phyloP scores from a whole-genome alignment of 2,113 vertebrate genomes.

The Anhinga rufa region DNA sequence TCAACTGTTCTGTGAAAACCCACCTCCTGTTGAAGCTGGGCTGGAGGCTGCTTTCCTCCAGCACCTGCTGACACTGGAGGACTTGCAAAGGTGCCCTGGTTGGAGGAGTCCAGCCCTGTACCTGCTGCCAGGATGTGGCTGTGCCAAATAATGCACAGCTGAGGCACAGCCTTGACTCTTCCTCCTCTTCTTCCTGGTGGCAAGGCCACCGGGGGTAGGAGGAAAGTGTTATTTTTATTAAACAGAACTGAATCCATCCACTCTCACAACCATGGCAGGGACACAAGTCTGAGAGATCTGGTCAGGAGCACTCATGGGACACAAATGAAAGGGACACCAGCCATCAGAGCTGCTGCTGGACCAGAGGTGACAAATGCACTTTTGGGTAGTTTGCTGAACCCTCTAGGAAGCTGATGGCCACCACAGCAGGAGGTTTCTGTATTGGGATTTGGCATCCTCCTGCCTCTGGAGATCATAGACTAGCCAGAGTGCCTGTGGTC shows the following conservation, averaged over 20 bases:
- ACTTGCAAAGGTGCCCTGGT: background rate
- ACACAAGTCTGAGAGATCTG: fast-evolving
- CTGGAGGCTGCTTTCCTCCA: background rate
- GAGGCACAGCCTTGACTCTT: background rate
- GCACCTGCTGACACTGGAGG: background rate
- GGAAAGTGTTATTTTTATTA: background rate
- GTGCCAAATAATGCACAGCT: fast-evolving
- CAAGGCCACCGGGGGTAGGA: background rate
- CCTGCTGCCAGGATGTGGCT: background rate
- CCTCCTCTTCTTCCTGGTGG: background rate
- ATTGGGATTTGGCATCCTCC: background rate
- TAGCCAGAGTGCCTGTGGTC: background rate
- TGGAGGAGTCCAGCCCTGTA: background rate
- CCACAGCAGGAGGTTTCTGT: fast-evolving
- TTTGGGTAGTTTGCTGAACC: fast-evolving
- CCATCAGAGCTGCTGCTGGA: background rate
- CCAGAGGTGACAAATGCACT: fast-evolving
- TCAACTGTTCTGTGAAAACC: background rate
- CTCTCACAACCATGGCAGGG: fast-evolving
- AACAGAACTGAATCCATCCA: background rate
- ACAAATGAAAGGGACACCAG: background rate
- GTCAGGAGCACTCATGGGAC: fast-evolving
- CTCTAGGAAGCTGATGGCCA: background rate
- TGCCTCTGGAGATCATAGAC: background rate
- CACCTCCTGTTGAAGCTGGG: background rate